Evolutionary conservation across 2,888 invertebrate species (phyloP), one percentile per base, ranked within the genome.

Genomic region (Scaptomyza tumidula): DNA sequence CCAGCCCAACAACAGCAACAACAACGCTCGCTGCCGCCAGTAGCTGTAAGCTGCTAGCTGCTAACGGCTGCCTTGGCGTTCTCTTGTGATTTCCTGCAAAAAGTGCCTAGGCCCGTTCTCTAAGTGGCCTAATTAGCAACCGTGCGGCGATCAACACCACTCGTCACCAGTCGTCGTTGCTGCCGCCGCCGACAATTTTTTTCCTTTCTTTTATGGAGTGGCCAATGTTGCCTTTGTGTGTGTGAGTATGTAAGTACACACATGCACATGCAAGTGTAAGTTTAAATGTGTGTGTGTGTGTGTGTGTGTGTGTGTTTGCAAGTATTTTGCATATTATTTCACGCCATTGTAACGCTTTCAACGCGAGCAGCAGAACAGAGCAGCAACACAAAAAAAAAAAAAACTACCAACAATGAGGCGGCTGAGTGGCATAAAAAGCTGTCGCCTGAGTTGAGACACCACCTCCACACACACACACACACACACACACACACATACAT

Each of bases 291-390:
- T 24, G 50, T 14, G 29, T 27, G 37, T 24, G 50, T 14, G 29
- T 27, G 37, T 58, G 39, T 62, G 60, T 70, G 55, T 61, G 54
- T 52, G 50, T 63, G 72, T 78, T 77, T 71, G 72, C 71, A 72
- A 78, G 89, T 89, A 88, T 88, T 89, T 89, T 89, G 89, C 89
- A 89, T 89, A 89, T 88, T 89, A 89, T 89, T 89, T 89, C 88
- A 89, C 88, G 83, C 83, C 83, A 87, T 84, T 87, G 83, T 86
- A 83, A 78, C 83, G 86, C 81, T 85, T 85, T 82, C 77, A 86
- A 75, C 78, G 85, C 81, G 52, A 80, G 67, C 74, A 66, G 61
- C 65, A 27, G 24, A 14, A n/a, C n/a, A n/a, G n/a, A 39, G 37
- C 37, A 35, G 35, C 35, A 35, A 13, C 13, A 35, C 13, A 3